Evolutionary conservation across 2,888 invertebrate species (phyloP), one percentile per base, ranked within the genome.

Genomic region (Chrysolina americana): DNA sequence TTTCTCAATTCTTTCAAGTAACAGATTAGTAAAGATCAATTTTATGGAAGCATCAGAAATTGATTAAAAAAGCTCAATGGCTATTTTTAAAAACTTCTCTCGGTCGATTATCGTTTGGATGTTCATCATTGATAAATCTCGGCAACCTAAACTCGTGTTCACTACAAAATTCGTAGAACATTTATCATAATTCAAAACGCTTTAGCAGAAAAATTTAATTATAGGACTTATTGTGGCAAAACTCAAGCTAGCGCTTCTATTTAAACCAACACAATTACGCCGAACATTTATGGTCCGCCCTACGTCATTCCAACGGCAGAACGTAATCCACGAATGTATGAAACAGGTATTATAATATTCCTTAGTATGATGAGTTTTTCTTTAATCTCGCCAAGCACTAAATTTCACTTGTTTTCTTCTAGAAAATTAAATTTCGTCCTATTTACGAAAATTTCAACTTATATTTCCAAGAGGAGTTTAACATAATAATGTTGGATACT

Each of bases 281-380:
- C 17, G 77, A 83, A 83, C 85, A 83, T 85, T 85, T 83, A 83
- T 80, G 81, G 79, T 73, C 77, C 79, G 75, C 80, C 73, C 78
- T 86, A 83, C 81, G 65, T 75, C 69, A 75, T 75, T 47, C 53
- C 69, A 72, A 69, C 41, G 47, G 75, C 68, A 4, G 78, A 72
- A 82, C 83, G 84, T 86, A 86, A 86, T 86, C 86, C 85, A 77
- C 85, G 83, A 86, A 87, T 86, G 86, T 85, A 86, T 86, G 53
- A 86, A 87, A 87, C 86, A 86, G 86, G 85, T 86, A 87, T 86
- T 86, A 86, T 85, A 85, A 85, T 86, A 87, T 86, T 85, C 84
- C 82, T 85, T 83, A 85, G 84, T 83, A 82, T 86, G 86, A 87
- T 87, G 87, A 87, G 87, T 86, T 86, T 86, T 87, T 86, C 87